Evolutionary conservation across 2,113 vertebrate genomes (phyloP).

Genomic region (Leptobrachium leishanense): DNA sequence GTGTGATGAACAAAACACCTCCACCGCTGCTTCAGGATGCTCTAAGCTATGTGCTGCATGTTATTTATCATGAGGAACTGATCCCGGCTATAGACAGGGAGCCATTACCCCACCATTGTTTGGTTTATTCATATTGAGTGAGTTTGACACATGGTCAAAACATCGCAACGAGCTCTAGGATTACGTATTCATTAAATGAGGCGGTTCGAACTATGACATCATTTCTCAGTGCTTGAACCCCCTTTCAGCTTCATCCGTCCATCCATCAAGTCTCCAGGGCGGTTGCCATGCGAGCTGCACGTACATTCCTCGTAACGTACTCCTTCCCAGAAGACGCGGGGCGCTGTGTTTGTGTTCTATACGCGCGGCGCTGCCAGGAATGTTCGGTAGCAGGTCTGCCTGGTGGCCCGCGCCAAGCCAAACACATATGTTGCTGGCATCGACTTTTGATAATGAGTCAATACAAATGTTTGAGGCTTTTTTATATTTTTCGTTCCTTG

Average conservation of each 20-base stretch:
- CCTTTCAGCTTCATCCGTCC: conserved; percentile 13
- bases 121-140: too few relatives aligned
- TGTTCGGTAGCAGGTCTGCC: conserved; percentile 41
- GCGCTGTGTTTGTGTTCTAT: conserved; percentile 39
- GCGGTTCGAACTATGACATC: conserved; percentile 24
- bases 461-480: conserved; percentile 39
- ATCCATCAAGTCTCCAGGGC: conserved; percentile 20
- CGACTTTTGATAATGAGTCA: conserved; percentile 42
- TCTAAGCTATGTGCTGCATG: too few relatives aligned
- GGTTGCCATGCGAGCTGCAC: conserved; percentile 19
- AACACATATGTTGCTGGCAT: conserved; percentile 45
- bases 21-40: too few relatives aligned
- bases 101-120: too few relatives aligned
- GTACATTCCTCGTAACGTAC: not conserved
- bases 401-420: conserved; percentile 21
- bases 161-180: not conserved
- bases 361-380: conserved; percentile 20
- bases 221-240: conserved; percentile 9
- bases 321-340: conserved; percentile 25
- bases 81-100: too few relatives aligned
- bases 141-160: not conserved
- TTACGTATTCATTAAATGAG: conserved; percentile 12
- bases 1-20: too few relatives aligned
- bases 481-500: not conserved
- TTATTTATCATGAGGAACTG: too few relatives aligned